phyloP scores from a whole-genome alignment of 2,888 invertebrate species.

The Lumbricus terrestris region DNA sequence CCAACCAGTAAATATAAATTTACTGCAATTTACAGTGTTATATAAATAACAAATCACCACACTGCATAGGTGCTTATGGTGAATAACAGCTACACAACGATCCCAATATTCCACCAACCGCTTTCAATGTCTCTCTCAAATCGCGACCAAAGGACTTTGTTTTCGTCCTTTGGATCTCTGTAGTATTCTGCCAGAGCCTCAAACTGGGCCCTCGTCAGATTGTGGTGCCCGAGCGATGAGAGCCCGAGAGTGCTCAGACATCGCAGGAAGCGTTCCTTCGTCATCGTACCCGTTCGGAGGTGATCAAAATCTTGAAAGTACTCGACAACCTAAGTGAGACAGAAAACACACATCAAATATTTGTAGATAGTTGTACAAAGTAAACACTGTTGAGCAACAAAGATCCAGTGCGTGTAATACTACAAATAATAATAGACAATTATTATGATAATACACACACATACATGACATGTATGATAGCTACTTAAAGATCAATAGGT shows the following conservation, averaged over 20 bases:
- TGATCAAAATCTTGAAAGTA: slow-evolving; percentile 59
- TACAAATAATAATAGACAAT: not conserved
- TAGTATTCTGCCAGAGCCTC: slow-evolving; percentile 50
- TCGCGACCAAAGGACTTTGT: slow-evolving; percentile 53
- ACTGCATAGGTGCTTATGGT: not conserved
- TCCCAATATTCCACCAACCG: slow-evolving; percentile 42
- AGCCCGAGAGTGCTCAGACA: slow-evolving; percentile 54
- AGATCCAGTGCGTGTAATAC: not conserved
- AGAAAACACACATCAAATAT: too few relatives aligned
- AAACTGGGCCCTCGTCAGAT: slow-evolving; percentile 53
- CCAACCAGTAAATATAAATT: too few relatives aligned
- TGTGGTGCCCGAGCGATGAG: slow-evolving; percentile 53
- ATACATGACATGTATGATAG: too few relatives aligned
- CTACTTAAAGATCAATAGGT: too few relatives aligned
- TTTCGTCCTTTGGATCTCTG: slow-evolving; percentile 45
- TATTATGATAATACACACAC: not conserved
- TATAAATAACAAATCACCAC: too few relatives aligned
- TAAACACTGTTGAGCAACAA: not conserved
- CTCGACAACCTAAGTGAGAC: slow-evolving; percentile 49
- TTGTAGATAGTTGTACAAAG: not conserved
- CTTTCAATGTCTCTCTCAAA: slow-evolving; percentile 57
- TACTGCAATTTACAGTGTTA: too few relatives aligned
- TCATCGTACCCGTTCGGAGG: slow-evolving; percentile 55
- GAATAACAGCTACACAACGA: not conserved
- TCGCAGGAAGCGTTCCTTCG: slow-evolving; percentile 54